These are phyloP conservation scores for Coronaproctus castanopsis DNA, from an alignment of 2,888 invertebrate species.

Conservation along the genomic window DNA sequence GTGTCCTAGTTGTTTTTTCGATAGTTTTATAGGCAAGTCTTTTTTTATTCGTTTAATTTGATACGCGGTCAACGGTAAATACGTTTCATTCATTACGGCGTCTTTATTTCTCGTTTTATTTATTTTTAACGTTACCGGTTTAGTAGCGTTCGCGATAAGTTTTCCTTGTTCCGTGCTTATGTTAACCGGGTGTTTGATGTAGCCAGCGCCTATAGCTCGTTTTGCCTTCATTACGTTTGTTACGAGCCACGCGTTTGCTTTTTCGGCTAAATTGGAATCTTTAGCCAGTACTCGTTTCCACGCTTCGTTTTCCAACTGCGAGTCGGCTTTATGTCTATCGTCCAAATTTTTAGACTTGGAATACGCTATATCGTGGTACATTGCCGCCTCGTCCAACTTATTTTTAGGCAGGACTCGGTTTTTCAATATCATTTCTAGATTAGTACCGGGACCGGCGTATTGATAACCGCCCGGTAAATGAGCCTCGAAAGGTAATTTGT, in stretches of 20 bases:
- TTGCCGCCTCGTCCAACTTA: slow-evolving; percentile 16
- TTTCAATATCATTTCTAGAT: slow-evolving; percentile 7
- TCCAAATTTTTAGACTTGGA: background rate
- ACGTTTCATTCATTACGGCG: background rate
- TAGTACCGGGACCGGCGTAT: slow-evolving; percentile 25
- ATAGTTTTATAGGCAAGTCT: background rate
- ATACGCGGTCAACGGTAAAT: background rate
- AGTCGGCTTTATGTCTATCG: slow-evolving; percentile 13
- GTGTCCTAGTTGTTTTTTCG: background rate
- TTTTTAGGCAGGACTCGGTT: slow-evolving; percentile 14
- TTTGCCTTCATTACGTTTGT: slow-evolving; percentile 16
- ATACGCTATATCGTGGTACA: slow-evolving; percentile 16
- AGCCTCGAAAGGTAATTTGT: slow-evolving; percentile 9
- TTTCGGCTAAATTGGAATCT: slow-evolving; percentile 12
- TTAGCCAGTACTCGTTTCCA: slow-evolving; percentile 14
- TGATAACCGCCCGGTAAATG: slow-evolving; percentile 16
- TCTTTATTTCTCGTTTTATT: background rate
- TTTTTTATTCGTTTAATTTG: background rate
- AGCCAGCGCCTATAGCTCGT: slow-evolving; percentile 10
- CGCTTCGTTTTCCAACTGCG: slow-evolving; percentile 8
- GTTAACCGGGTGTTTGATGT: background rate
- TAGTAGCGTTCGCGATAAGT: background rate
- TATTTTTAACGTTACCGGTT: background rate
- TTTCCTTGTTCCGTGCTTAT: background rate
- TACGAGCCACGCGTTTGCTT: slow-evolving; percentile 15